Evolutionary conservation across 2,113 vertebrate species (phyloP).

Genomic region (Salvelinus namaycush): DNA sequence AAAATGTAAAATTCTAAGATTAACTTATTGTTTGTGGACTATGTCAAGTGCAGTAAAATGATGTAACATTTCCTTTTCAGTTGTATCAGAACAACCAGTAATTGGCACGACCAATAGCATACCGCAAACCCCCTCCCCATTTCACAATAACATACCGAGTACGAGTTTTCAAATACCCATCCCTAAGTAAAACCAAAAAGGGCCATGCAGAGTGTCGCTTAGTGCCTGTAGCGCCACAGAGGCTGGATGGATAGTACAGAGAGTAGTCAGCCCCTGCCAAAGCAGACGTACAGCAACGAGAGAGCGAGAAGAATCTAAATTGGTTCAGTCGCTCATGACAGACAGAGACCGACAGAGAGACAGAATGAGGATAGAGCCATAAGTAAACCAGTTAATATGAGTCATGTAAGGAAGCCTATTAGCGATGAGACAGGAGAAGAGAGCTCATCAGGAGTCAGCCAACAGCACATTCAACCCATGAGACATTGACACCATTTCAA

Average conservation of each 20-base stretch:
- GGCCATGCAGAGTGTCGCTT: not conserved
- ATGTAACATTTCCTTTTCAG: too few species aligned
- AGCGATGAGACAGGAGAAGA: slow-evolving; percentile 23
- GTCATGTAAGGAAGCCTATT: slow-evolving; percentile 27
- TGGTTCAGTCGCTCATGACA: not conserved
- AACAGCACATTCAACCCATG: not conserved
- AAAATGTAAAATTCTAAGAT: too few species aligned
- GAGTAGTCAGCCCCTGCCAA: slow-evolving; percentile 36
- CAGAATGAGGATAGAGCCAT: not conserved
- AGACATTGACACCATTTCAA: too few species aligned
- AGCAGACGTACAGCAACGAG: slow-evolving; percentile 28
- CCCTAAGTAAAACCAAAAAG: not conserved
- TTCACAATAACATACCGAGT: too few species aligned
- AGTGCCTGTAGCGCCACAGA: not conserved
- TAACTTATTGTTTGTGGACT: too few species aligned
- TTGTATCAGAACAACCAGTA: too few species aligned
- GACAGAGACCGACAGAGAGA: slow-evolving; percentile 11
- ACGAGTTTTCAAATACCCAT: too few species aligned
- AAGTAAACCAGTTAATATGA: slow-evolving; percentile 25
- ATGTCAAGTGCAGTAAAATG: too few species aligned
- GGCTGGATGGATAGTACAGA: slow-evolving; percentile 25
- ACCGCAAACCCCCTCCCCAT: too few species aligned
- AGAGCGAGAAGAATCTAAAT: not conserved
- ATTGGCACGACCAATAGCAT: too few species aligned
- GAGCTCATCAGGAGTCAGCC: slow-evolving; percentile 38